These are phyloP conservation scores for Lophotis ruficrista DNA, from an alignment of 2,113 vertebrate species.

Conservation along the genomic window DNA sequence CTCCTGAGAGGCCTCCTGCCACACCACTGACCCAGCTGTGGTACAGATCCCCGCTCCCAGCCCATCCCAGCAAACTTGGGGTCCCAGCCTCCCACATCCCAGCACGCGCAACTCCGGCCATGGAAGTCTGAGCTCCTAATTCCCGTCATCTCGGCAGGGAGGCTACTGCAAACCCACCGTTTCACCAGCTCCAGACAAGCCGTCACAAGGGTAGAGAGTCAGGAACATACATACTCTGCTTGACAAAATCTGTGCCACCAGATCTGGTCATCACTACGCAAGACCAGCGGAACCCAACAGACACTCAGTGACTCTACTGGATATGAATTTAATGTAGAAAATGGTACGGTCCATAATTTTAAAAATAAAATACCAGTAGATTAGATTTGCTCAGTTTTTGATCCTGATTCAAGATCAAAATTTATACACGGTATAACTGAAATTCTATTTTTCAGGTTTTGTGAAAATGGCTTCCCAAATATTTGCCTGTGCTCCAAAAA, in stretches of 20 bases:
- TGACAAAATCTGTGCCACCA: neutral
- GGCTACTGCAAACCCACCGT: neutral
- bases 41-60: neutral
- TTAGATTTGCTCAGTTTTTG: neutral
- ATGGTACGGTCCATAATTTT: neutral
- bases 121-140: neutral
- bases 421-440: neutral
- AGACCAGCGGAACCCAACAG: neutral
- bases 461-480: neutral
- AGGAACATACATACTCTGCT: neutral
- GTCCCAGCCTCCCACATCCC: neutral
- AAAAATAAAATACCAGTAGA: neutral
- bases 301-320: neutral
- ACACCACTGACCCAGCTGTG: fast-evolving
- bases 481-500: neutral
- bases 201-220: neutral
- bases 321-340: neutral
- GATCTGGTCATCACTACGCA: fast-evolving
- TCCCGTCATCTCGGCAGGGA: neutral
- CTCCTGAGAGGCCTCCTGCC: fast-evolving
- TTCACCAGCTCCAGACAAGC: neutral
- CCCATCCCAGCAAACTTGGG: fast-evolving
- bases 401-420: neutral
- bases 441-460: neutral
- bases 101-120: fast-evolving